Base-by-base conservation (phyloP, 2,888 invertebrate species). In the Liodrosophila aerea region DNA sequence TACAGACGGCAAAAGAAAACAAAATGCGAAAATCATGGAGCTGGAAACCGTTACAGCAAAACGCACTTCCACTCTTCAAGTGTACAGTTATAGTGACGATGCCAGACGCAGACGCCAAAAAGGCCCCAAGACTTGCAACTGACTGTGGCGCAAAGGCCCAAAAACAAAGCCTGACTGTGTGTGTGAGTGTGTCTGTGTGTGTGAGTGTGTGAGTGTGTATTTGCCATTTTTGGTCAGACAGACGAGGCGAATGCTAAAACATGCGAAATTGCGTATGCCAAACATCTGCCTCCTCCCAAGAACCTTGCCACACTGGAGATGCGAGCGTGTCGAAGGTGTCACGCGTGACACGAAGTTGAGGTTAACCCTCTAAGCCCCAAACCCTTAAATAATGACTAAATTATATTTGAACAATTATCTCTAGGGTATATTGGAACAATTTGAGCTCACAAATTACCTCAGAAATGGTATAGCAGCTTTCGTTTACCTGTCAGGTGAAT, bases 1-100 rank as follows among this genome's bases (percentile, higher is more conserved):
- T 44, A 47, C 61, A 78, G 76, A 64, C 59, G 58, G 64, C 65
- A 58, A 76, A 61, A 58, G 66, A 41, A 29, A 22, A 22, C 22
- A 61, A 58, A 70, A 51, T 52, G 59, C 80, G 73, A 57, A 74
- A 71, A 71, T 70, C 70, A 70, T 70, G 70, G 74, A 69, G 73
- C 63, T 69, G 69, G 57, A 80, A 78, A 83, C 86, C 77, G 77
- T 78, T 78, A 78, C 77, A 83, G 46, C 70, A 64, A 71, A 71
- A 74, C 81, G 85, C 76, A 76, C 85, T 76, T 76, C 75, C 86
- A 85, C 64, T 73, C 68, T 54, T 63, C 57, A 53, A 69, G 53
- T 74, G 76, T 72, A 73, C 72, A 73, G 72, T 73, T 73, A 72
- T 72, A 58, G 71, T 64, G 75, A 61, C 74, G 60, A 51, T 34